Base-by-base conservation (phyloP, 2,113 vertebrate species). In the Gallinago paraguaiae region DNA sequence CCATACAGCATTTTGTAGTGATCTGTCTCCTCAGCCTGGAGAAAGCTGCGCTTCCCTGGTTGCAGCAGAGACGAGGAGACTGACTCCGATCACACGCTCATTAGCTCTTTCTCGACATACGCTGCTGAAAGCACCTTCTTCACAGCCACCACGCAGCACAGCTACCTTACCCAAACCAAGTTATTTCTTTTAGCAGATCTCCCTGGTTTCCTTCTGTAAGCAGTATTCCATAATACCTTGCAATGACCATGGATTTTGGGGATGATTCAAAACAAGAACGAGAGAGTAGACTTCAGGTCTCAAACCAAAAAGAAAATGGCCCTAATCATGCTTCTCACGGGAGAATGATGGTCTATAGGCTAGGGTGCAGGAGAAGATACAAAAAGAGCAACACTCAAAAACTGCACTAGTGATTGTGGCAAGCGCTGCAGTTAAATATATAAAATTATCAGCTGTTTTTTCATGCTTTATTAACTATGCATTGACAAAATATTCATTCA, bases 101-200 rank as follows among this genome's bases (percentile, higher is more conserved):
- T 39, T 17, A 46, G 39, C 71, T 61, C n/a, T 4, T 27, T 8
- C 83, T 56, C 2, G 1, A 24, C 57, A 30, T 0, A 2, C 3
- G 1, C 19, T 63, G 67, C 67, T 30, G 59, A 46, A 25, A 69
- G 33, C 54, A 11, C 23, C 48, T 30, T 56, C 48, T 27, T 48
- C 8, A 11, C 75, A 60, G 59, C 33, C 35, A 37, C n/a, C 88
- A 35, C 9, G 4, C 17, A 11, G 57, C 35, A 61, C 15, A 27
- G 15, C 31, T 37, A 25, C 35, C 37, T 20, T 64, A 64, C 37
- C 37, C 61, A 30, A 64, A 41, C 17, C 9, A 24, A 9, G 35
- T 13, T 23, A 10, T 3, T 45, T 17, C 74, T 46, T 53, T 30
- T 11, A 59, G 51, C 17, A n/a, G 28, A 12, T 11, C 3, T 4